Base-by-base conservation (phyloP, 2,888 invertebrate species). In the Mamestra brassicae region DNA sequence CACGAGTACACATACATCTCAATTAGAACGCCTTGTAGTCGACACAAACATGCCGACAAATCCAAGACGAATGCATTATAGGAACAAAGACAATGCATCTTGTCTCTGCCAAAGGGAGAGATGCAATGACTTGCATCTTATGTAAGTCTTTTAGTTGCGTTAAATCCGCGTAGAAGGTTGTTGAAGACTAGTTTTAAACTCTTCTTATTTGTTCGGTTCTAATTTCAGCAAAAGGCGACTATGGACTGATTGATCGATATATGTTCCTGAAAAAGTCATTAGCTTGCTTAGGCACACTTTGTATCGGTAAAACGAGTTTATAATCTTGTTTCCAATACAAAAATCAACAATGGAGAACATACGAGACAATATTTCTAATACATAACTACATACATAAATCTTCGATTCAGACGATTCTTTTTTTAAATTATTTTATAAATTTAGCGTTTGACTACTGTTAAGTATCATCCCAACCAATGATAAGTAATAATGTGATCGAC, bases 51-150 rank as follows among this genome's bases (percentile, higher is more conserved):
- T 45, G 52, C 11, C 26, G 58, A 65, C 65, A 54, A 74, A 76
- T 76, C 57, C 45, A 73, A 82, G 80, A 79, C 69, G 68, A 67
- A 84, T 82, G 73, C 81, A 78, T 80, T 81, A 26, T 26, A 78
- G 66, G 26, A 57, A 82, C 78, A 71, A 69, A 62, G 69, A 74
- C 34, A 78, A 71, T 78, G 74, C 61, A 11, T 70, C 66, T 57
- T 81, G 55, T 63, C 58, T 72, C n/a, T 72, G 50, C 15, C 65
- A 69, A 81, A 71, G 57, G 52, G 10, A 60, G 26, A 38, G 36
- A 54, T 52, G 26, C 26, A 45, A 45, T 26, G 62, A 62, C n/a
- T 62, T 45, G 62, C 4, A 7, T 62, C 45, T 62, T 62, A 62
- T 45, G 26, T 36, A 34, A n/a, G 64, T 61, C 36, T 11, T 55